phyloP scores from a whole-genome alignment of 2,113 vertebrate species.

The Xenopus tropicalis region DNA sequence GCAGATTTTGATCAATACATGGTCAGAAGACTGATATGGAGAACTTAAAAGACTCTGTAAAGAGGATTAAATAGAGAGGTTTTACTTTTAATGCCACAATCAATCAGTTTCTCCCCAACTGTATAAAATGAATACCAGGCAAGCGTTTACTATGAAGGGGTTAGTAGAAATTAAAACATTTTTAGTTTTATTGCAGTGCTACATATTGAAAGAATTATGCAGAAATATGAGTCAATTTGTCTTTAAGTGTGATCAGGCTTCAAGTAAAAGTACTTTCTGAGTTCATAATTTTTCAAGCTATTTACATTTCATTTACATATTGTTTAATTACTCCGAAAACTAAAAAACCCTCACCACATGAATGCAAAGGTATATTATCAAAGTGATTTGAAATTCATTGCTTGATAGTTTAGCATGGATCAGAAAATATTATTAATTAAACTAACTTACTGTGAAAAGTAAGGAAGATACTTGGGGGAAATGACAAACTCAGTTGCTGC shows the following conservation, averaged over 20 bases:
- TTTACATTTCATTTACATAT: conserved; percentile 48
- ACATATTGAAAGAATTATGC: conserved; percentile 24
- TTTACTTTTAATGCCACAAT: not conserved
- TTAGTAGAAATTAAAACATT: not conserved
- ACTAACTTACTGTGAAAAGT: conserved; percentile 74
- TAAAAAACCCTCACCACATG: conserved; percentile 51
- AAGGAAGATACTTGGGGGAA: conserved; percentile 56
- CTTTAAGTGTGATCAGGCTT: conserved; percentile 18
- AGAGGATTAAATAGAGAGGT: not conserved
- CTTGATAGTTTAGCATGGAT: conserved; percentile 65
- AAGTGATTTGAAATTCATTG: conserved; percentile 68
- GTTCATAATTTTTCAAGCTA: conserved; percentile 33
- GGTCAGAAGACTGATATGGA: not conserved
- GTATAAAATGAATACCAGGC: not conserved
- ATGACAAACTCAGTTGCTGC: conserved; percentile 18
- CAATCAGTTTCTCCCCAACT: not conserved
- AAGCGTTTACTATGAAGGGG: no score
- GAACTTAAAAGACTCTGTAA: conserved; percentile 5
- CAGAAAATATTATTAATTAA: conserved; percentile 71
- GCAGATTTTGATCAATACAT: conserved; percentile 1
- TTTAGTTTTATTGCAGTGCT: not conserved
- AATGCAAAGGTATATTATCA: conserved; percentile 57
- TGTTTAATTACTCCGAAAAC: conserved; percentile 66
- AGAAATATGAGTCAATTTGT: not conserved
- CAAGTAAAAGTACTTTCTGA: conserved; percentile 13